These are phyloP conservation scores for Gastrophysa polygoni DNA, from an alignment of 2,888 invertebrate species.

Conservation along the genomic window DNA sequence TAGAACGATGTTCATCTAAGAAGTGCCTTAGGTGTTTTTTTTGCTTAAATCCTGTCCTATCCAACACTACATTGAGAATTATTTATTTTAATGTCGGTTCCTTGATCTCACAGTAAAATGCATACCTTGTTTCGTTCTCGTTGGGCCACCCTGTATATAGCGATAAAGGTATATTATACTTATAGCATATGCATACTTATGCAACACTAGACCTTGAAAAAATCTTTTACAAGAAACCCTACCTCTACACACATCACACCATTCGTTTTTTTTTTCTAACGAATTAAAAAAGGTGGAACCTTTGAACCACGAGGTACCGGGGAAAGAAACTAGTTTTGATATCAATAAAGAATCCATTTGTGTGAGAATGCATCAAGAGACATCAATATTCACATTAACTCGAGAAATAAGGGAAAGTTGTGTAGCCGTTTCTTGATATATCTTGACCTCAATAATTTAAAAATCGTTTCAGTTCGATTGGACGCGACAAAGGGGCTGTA, in stretches of 20 bases:
- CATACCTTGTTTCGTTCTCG: too few relatives aligned
- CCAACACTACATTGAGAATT: too few relatives aligned
- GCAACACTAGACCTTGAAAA: slow-evolving; percentile 1
- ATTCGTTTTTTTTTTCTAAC: slow-evolving; percentile 2
- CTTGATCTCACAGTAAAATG: too few relatives aligned
- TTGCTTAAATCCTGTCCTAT: too few relatives aligned
- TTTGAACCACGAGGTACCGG: slow-evolving; percentile 15
- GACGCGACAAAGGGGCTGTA: slow-evolving; percentile 18
- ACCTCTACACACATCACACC: background rate
- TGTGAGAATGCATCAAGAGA: slow-evolving; percentile 1
- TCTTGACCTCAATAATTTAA: slow-evolving; percentile 32
- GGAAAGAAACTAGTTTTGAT: slow-evolving; percentile 30
- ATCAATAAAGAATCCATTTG: background rate
- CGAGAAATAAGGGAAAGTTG: slow-evolving; percentile 38
- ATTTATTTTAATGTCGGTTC: too few relatives aligned
- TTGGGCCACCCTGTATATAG: too few relatives aligned
- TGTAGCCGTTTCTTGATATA: slow-evolving; percentile 22
- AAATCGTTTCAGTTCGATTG: slow-evolving; percentile 26
- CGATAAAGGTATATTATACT: background rate
- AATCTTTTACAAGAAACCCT: background rate
- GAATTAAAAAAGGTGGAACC: background rate
- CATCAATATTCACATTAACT: slow-evolving; percentile 26
- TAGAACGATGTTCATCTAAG: too few relatives aligned
- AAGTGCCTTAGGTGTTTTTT: too few relatives aligned
- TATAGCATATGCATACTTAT: background rate